Base-by-base conservation (phyloP, 2,113 vertebrate genomes). In the Engystomops pustulosus region DNA sequence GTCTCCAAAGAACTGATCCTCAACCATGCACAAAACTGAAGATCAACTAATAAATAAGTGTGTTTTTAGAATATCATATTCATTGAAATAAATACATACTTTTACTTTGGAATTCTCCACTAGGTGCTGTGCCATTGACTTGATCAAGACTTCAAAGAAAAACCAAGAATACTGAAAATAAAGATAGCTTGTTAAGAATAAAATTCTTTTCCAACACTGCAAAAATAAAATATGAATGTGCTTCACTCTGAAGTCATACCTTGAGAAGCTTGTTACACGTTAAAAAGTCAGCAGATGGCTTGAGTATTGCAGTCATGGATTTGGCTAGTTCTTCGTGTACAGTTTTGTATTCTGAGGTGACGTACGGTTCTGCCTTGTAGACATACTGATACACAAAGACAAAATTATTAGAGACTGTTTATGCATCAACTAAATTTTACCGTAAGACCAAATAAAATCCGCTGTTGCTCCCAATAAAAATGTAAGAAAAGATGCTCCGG, bases 201-300 rank as follows among this genome's bases (percentile, higher is more conserved):
- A n/a, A n/a, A n/a, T n/a, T n/a, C n/a, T n/a, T n/a, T n/a, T n/a
- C n/a, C n/a, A n/a, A n/a, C n/a, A n/a, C n/a, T n/a, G n/a, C n/a
- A n/a, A n/a, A n/a, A n/a, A n/a, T n/a, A n/a, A n/a, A n/a, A n/a
- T n/a, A n/a, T 18, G 7, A 10, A 41, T 1, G 32, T 45, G 34
- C n/a, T 2, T 4, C 41, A 30, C 7, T 47, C 34, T 77, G 3
- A 1, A 41, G 38, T 51, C 0, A 70, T 91, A 99, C 98, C 97
- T 99, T 99, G 58, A 99, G 95, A 8, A 99, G 93, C 86, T 99
- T 99, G 94, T 99, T 99, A 88, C 97, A 95, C 2, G 98, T 99
- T 83, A 99, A 97, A 83, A 99, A 99, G 88, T 99, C 98, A 3
- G 98, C 98, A 74, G 97, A 99, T 77, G 98, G 97, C 89, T 98